Conservation (phyloP, 1,140 invertebrate genomes). For the Drosophila jambulina region DNA sequence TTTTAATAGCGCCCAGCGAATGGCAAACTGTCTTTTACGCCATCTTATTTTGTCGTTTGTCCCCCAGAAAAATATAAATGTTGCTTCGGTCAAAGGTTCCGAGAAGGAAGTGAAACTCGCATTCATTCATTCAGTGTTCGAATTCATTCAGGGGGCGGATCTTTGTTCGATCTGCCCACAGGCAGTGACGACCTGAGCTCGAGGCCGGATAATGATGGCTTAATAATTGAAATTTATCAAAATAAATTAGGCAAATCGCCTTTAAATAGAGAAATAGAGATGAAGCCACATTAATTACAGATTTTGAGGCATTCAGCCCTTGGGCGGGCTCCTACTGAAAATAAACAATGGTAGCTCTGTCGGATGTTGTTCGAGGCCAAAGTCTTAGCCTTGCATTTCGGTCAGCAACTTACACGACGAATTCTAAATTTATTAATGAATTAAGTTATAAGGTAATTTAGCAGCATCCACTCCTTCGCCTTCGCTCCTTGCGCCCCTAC, state of each 20-base stretch:
- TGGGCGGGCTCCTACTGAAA: slow-evolving; percentile 33
- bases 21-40: slow-evolving; percentile 24
- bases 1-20: slow-evolving; percentile 32
- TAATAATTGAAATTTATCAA: slow-evolving; percentile 80
- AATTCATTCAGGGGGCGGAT: slow-evolving; percentile 52
- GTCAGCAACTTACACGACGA: slow-evolving; percentile 76
- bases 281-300: slow-evolving; percentile 74
- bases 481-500: background rate
- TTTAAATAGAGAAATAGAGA: slow-evolving; percentile 66
- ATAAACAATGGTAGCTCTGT: slow-evolving; percentile 11
- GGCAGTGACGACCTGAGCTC: slow-evolving; percentile 2
- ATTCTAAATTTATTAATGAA: slow-evolving; percentile 85
- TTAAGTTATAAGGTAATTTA: slow-evolving; percentile 85
- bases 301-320: slow-evolving; percentile 37
- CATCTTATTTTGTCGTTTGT: slow-evolving; percentile 8
- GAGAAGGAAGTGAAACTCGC: slow-evolving; percentile 46
- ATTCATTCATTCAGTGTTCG: slow-evolving; percentile 45
- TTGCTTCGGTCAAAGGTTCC: slow-evolving; percentile 15
- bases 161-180: slow-evolving; percentile 20
- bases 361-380: slow-evolving; percentile 12
- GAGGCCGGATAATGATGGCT: slow-evolving; percentile 56
- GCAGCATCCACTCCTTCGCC: slow-evolving; percentile 17
- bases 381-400: slow-evolving; percentile 67
- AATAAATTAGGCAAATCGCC: slow-evolving; percentile 70
- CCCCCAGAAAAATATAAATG: background rate